These are phyloP conservation scores for Latrodectus hesperus DNA, from an alignment of 2,888 invertebrate genomes.

Conservation along the genomic window DNA sequence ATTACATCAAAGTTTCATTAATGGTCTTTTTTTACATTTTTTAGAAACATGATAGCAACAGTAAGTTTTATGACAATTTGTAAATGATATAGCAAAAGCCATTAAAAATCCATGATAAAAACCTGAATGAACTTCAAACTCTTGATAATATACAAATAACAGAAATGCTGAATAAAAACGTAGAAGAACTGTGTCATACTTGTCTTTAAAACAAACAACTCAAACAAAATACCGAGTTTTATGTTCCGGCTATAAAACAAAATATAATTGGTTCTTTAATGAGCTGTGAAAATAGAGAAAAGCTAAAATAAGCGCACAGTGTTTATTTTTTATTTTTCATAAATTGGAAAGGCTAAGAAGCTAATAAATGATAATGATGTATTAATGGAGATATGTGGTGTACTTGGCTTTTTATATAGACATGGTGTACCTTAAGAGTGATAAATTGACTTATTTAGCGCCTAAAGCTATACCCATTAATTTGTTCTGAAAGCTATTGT, in stretches of 20 bases:
- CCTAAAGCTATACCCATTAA: neutral
- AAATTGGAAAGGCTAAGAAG: neutral
- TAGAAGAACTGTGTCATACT: neutral
- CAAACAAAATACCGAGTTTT: conserved; percentile 22
- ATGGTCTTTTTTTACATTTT: too few relatives aligned
- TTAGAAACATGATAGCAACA: too few relatives aligned
- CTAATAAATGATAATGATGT: conserved; percentile 3
- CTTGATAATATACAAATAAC: neutral
- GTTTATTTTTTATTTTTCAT: neutral
- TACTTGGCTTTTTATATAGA: neutral
- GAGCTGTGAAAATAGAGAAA: conserved; percentile 8
- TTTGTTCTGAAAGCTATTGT: neutral
- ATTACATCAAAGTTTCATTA: too few relatives aligned
- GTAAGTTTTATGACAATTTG: too few relatives aligned
- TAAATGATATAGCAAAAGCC: too few relatives aligned
- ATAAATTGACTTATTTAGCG: neutral
- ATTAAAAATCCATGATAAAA: too few relatives aligned
- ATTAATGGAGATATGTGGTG: neutral
- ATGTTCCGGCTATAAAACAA: conserved; percentile 30
- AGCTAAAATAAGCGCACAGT: conserved; percentile 11
- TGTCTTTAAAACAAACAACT: neutral
- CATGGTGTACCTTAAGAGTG: neutral
- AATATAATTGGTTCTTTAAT: conserved; percentile 35
- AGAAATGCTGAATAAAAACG: neutral
- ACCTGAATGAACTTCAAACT: neutral